Percentiles rank a stretch among this genome's conserved stretches.
phyloP scores from a whole-genome alignment of 2,888 invertebrate genomes.

The Dendrolimus pini region DNA sequence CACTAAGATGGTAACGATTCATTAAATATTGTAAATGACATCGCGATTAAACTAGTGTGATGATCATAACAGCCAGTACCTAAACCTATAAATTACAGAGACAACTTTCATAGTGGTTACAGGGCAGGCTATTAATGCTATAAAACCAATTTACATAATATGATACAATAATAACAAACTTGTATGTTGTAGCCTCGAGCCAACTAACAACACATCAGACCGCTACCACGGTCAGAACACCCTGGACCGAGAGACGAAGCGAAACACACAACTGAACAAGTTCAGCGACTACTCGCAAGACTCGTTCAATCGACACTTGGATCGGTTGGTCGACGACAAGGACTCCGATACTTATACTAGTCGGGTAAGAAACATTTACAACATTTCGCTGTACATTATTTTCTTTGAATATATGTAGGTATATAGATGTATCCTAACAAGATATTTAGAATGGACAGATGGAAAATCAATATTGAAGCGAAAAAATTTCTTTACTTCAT shows the following conservation, averaged over 20 bases:
- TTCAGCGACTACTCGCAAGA: slow-evolving; percentile 61
- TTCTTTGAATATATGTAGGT: no score
- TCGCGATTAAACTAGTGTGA: not conserved
- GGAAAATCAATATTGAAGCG: no score
- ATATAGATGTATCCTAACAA: no score
- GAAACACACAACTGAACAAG: slow-evolving; percentile 79
- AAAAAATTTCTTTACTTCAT: no score
- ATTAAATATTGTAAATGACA: no score
- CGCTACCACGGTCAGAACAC: slow-evolving; percentile 70
- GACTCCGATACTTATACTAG: slow-evolving; percentile 60
- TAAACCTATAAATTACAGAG: slow-evolving; percentile 3
- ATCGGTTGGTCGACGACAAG: slow-evolving; percentile 59
- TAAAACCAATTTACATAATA: slow-evolving; percentile 12
- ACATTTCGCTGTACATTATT: not conserved
- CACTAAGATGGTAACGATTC: no score
- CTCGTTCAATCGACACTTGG: slow-evolving; percentile 62
- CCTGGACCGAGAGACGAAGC: slow-evolving; percentile 77
- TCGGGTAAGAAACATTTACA: slow-evolving; percentile 39
- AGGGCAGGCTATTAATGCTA: slow-evolving; percentile 5
- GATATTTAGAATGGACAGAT: no score
- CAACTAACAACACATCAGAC: slow-evolving; percentile 81
- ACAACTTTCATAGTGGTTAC: not conserved
- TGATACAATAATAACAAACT: slow-evolving; percentile 14
- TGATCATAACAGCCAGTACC: not conserved
- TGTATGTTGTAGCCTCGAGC: slow-evolving; percentile 77